phyloP scores from a whole-genome alignment of 1,140 invertebrate genomes.

The Microplitis demolitor region DNA sequence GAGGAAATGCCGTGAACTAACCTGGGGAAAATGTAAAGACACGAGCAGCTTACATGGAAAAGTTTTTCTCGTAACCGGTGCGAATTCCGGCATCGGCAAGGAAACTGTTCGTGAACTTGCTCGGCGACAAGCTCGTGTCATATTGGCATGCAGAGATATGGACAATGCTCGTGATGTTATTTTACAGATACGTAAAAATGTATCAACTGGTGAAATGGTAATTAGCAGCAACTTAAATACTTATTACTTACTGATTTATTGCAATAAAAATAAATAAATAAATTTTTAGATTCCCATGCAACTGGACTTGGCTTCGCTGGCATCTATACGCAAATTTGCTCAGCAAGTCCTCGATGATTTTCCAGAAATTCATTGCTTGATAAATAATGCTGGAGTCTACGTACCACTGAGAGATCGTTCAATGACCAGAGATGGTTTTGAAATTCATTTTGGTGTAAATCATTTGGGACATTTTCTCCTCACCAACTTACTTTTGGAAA shows the following conservation, averaged over 20 bases:
- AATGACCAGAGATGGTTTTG: constrained; percentile 80
- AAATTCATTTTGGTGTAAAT: constrained; percentile 81
- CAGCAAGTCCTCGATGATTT: constrained; percentile 67
- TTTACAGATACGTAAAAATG: constrained; percentile 65
- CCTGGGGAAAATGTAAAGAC: constrained; percentile 59
- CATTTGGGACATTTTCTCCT: constrained; percentile 85
- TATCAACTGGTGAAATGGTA: constrained; percentile 67
- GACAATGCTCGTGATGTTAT: constrained; percentile 66
- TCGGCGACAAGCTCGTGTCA: constrained; percentile 70
- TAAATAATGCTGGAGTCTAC: constrained; percentile 79
- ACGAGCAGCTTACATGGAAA: constrained; percentile 61
- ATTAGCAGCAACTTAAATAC: constrained; percentile 18
- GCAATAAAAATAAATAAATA: no score
- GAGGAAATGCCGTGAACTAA: constrained; percentile 58
- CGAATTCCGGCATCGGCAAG: constrained; percentile 80
- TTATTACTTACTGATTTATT: no score
- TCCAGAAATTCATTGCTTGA: constrained; percentile 70
- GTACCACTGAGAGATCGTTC: constrained; percentile 60
- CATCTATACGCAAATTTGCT: constrained; percentile 74
- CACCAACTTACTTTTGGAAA: constrained; percentile 76
- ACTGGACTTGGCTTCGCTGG: constrained; percentile 73
- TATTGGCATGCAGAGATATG: constrained; percentile 75
- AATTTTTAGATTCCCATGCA: constrained; percentile 70
- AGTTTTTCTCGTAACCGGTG: constrained; percentile 79
- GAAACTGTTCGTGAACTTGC: constrained; percentile 73